A percentile compares a stretch with the other conserved stretches of the same genome.
These are phyloP conservation scores for Sinella curviseta DNA, from an alignment of 1,140 invertebrate genomes.

Conservation along the genomic window DNA sequence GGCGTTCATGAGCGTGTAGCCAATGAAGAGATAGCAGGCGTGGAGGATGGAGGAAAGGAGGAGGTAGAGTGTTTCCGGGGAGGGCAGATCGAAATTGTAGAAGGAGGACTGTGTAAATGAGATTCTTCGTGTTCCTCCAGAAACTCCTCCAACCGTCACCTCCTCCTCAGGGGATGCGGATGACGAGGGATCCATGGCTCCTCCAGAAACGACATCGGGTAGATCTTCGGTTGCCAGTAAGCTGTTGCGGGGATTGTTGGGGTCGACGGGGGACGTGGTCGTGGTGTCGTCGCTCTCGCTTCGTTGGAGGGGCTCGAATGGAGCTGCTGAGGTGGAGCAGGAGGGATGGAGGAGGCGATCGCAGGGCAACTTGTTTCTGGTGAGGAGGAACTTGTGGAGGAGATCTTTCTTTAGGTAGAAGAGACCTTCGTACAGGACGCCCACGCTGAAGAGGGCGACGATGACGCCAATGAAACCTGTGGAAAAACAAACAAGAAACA, in stretches of 20 bases:
- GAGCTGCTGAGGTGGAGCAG: neutral
- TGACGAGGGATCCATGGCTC: neutral
- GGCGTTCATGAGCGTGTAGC: conserved; percentile 44
- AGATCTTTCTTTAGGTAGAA: neutral
- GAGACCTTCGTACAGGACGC: neutral
- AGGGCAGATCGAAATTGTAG: neutral
- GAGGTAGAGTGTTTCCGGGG: neutral
- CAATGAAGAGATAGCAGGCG: conserved; percentile 35
- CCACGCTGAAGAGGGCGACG: neutral
- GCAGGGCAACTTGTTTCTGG: neutral
- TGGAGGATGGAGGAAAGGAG: conserved; percentile 39
- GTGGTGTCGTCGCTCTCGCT: neutral
- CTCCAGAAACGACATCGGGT: neutral
- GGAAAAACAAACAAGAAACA: neutral
- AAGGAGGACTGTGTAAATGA: neutral
- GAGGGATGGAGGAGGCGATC: neutral
- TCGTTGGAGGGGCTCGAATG: neutral
- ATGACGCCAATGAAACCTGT: neutral
- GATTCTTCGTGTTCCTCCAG: neutral
- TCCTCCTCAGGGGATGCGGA: too few species aligned
- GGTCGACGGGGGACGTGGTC: neutral
- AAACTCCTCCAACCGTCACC: neutral
- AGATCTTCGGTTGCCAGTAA: neutral
- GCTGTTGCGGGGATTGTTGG: neutral
- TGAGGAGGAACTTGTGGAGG: neutral